Base-by-base conservation (phyloP, 2,888 invertebrate species). In the Torymus texanus region DNA sequence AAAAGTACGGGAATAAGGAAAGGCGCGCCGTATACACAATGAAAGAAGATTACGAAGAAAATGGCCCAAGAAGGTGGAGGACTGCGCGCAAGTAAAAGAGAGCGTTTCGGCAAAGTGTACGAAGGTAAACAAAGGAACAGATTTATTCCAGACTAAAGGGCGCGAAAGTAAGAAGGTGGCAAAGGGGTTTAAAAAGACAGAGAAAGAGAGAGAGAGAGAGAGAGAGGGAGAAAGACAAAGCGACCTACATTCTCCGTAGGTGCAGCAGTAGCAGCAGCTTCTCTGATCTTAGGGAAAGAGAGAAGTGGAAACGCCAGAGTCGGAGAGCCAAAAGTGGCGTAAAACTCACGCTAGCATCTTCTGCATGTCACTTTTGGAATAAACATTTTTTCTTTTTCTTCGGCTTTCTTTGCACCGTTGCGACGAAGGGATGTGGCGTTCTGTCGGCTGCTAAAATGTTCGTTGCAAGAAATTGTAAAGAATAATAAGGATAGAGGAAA, bases 41-140 rank as follows among this genome's bases (percentile, higher is more conserved):
- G 66, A 14, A 53, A 24, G 66, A 18, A 53, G 24, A 66, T 50
- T 50, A 11, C n/a, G 41, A 41, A 41, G 41, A 41, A 41, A 41
- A 41, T 41, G 41, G 41, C 8, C 41, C 41, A 21, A 51, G 16
- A 41, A 29, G 68, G 58, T 21, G 14, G 13, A 59, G 50, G 24
- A 55, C 13, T 16, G 5, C 24, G 16, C 2, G 71, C n/a, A 51
- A 8, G 51, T 24, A 61, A 21, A 53, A 14, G 14, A 58, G 12
- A 51, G 4, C n/a, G 13, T 13, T 56, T 56, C 13, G 24, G 24
- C 53, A 41, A n/a, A 21, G 62, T 12, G 55, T 21, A 21, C 16
- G 16, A 41, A 73, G 41, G 41, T 53, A 75, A 75, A 53, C 24
- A 75, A 75, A 68, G 41, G 41, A n/a, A 2, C 59, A 65, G 65